phyloP scores from a whole-genome alignment of 2,888 invertebrate species.

The Caenorhabditis sinica region DNA sequence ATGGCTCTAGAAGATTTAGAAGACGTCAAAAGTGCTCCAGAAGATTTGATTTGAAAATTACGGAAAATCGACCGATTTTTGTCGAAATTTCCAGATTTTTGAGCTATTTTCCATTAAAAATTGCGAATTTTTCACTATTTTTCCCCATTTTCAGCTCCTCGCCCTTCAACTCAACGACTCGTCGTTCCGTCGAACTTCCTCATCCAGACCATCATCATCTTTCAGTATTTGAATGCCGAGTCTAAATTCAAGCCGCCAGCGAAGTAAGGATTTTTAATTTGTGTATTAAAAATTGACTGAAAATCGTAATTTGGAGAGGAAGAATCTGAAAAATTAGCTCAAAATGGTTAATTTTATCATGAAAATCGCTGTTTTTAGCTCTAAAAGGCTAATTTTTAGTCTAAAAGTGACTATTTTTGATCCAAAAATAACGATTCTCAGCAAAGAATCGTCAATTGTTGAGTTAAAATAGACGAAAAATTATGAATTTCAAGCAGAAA shows the following conservation, averaged over 20 bases:
- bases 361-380: neutral
- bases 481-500: neutral
- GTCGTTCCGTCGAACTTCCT: slow-evolving; percentile 96
- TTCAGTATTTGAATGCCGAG: slow-evolving; percentile 93
- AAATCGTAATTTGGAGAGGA: neutral
- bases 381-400: no score
- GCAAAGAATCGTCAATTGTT: neutral
- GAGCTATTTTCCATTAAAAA: no score
- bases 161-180: slow-evolving; percentile 93
- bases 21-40: no score
- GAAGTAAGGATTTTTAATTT: slow-evolving; percentile 84
- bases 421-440: neutral
- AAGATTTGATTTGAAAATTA: no score
- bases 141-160: slow-evolving; percentile 25
- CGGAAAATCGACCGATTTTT: neutral
- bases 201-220: slow-evolving; percentile 95
- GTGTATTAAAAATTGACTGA: neutral
- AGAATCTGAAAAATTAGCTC: neutral
- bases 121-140: no score
- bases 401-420: neutral
- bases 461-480: neutral
- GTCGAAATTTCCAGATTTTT: no score
- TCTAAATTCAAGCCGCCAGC: slow-evolving; percentile 95
- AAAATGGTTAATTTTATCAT: neutral
- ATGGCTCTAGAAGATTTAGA: no score